These are phyloP conservation scores for Taeniopygia guttata DNA, from an alignment of 2,797 vertebrate genomes.

Conservation along the genomic window DNA sequence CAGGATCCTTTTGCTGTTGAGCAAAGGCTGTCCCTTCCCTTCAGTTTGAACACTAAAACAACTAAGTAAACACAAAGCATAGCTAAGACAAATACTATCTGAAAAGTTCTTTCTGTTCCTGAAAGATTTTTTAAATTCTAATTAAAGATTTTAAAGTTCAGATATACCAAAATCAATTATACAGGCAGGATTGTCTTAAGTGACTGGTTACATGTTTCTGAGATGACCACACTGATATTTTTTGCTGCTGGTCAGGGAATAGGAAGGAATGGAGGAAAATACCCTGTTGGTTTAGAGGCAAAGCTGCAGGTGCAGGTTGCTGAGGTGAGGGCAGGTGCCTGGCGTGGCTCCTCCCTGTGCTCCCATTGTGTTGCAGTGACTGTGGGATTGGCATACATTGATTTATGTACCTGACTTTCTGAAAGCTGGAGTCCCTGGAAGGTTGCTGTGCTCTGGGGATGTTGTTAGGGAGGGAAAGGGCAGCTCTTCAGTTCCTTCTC, in stretches of 20 bases:
- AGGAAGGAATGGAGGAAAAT: not conserved
- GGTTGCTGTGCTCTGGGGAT: not conserved
- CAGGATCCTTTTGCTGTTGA: not conserved
- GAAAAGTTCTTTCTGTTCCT: not conserved
- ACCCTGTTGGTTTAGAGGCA: not conserved
- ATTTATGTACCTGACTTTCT: not conserved
- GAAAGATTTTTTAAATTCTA: not conserved
- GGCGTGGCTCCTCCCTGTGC: fast-evolving
- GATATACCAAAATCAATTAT: not conserved
- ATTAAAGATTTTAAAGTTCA: not conserved
- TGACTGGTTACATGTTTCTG: fast-evolving
- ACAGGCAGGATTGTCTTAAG: not conserved
- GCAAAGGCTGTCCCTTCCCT: not conserved
- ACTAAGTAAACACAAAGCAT: not conserved
- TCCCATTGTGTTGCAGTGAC: not conserved
- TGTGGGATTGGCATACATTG: not conserved
- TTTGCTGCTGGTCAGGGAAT: not conserved
- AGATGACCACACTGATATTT: not conserved
- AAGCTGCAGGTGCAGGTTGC: not conserved
- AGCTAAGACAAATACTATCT: not conserved
- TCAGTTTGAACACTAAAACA: not conserved
- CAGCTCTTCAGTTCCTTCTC: not conserved
- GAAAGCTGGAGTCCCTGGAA: not conserved
- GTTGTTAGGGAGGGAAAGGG: not conserved
- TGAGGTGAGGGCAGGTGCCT: not conserved